Evolutionary conservation across 1,140 invertebrate genomes (phyloP).

Genomic region (Paramacrobiotus metropolitanus): DNA sequence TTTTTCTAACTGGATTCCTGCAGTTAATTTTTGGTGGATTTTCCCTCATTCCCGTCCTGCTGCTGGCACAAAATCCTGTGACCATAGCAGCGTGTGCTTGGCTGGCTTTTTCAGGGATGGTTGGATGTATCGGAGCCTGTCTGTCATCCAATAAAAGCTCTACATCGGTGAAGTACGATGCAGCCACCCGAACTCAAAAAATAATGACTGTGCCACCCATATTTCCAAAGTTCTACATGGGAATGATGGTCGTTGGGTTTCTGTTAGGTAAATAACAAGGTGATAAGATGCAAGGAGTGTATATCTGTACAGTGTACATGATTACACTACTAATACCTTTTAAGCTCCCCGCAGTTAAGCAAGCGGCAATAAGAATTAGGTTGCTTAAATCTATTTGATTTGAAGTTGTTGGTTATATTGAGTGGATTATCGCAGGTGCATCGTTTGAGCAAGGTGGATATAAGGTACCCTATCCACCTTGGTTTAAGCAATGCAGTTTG

Average conservation of each 20-base stretch:
- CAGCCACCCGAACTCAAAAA: background rate
- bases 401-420: no score
- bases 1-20: background rate
- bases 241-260: background rate
- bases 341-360: no score
- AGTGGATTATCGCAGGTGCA: no score
- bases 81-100: background rate
- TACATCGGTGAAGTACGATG: background rate
- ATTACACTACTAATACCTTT: no score
- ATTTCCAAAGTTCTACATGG: background rate
- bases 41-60: background rate
- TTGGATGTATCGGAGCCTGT: background rate
- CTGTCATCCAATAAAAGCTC: background rate
- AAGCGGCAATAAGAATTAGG: no score
- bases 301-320: no score
- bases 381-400: no score
- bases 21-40: background rate
- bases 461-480: no score
- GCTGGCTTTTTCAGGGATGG: background rate
- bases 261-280: no score
- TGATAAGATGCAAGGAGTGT: no score
- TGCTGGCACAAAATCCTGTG: background rate
- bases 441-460: no score
- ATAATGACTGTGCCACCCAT: background rate
- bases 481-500: no score